A percentile compares a stretch with the other conserved stretches of the same genome.
phyloP scores from a whole-genome alignment of 2,888 invertebrate genomes.

The Ormyrus pomaceus region DNA sequence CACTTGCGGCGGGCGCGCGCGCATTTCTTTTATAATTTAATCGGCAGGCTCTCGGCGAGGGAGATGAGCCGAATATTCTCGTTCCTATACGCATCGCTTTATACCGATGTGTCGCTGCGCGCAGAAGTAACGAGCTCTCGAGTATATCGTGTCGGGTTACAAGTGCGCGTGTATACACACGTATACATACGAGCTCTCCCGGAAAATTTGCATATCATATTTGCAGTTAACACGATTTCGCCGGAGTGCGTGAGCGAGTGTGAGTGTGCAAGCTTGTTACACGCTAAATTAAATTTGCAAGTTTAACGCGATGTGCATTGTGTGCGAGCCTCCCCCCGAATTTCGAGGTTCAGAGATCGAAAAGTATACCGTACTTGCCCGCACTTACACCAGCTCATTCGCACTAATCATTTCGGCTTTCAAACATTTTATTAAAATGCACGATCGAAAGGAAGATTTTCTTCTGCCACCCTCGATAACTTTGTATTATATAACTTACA shows the following conservation, averaged over 20 bases:
- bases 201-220: conserved; percentile 53
- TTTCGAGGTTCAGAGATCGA: conserved; percentile 28
- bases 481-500: too few species aligned
- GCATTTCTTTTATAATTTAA: conserved; percentile 45
- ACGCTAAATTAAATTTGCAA: conserved; percentile 54
- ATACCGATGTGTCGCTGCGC: not conserved
- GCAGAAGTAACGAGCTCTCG: conserved; percentile 11
- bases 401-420: too few species aligned
- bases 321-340: conserved; percentile 8
- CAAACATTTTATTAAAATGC: too few species aligned
- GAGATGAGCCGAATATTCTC: not conserved
- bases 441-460: too few species aligned
- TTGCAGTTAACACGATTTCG: conserved; percentile 45
- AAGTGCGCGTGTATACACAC: not conserved
- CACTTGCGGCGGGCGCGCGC: not conserved
- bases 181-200: not conserved
- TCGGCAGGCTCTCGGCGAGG: conserved; percentile 3
- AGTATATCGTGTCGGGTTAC: conserved; percentile 14
- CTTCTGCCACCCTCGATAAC: too few species aligned
- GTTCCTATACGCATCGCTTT: not conserved
- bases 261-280: not conserved
- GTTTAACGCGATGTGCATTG: conserved; percentile 20
- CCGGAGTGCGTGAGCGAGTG: conserved; percentile 14
- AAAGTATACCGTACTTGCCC: not conserved
- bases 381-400: too few species aligned